Evolutionary conservation across 2,888 invertebrate species (phyloP).

Genomic region (Colostygia pectinataria): DNA sequence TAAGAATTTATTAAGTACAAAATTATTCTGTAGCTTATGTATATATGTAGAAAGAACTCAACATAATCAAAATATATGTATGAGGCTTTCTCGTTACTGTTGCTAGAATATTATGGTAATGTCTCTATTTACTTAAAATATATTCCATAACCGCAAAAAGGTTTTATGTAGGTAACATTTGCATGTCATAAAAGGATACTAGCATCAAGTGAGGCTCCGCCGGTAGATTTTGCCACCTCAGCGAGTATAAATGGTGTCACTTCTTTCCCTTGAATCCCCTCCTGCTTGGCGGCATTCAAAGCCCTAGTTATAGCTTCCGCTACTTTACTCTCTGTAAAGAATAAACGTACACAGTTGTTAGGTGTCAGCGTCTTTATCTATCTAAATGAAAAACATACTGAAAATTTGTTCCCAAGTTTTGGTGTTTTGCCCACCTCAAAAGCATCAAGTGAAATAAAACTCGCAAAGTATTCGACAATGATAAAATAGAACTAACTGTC

Average conservation of each 20-base stretch:
- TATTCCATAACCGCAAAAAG: neutral
- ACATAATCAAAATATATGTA: neutral
- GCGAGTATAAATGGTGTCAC: constrained; percentile 96
- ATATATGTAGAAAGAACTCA: neutral
- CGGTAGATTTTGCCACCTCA: constrained; percentile 89
- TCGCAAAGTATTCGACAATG: no score
- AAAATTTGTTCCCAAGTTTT: no score
- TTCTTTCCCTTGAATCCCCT: constrained; percentile 90
- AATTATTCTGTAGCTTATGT: constrained; percentile 38
- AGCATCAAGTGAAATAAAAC: no score
- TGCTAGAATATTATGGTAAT: neutral
- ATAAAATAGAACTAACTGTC: no score
- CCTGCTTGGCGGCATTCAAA: constrained; percentile 82
- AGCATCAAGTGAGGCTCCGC: constrained; percentile 90
- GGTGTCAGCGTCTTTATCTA: neutral
- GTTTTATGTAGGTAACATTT: neutral
- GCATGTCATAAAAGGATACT: constrained; percentile 87
- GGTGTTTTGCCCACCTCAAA: no score
- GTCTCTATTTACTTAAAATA: neutral
- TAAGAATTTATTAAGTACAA: constrained; percentile 52
- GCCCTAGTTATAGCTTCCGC: constrained; percentile 88
- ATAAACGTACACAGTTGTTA: constrained; percentile 4
- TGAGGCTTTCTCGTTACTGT: neutral
- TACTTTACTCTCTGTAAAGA: constrained; percentile 75
- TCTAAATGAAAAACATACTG: no score